Evolutionary conservation across 2,113 vertebrate species (phyloP), one percentile per base, ranked within the genome.

Genomic region (Pelodiscus sinensis): DNA sequence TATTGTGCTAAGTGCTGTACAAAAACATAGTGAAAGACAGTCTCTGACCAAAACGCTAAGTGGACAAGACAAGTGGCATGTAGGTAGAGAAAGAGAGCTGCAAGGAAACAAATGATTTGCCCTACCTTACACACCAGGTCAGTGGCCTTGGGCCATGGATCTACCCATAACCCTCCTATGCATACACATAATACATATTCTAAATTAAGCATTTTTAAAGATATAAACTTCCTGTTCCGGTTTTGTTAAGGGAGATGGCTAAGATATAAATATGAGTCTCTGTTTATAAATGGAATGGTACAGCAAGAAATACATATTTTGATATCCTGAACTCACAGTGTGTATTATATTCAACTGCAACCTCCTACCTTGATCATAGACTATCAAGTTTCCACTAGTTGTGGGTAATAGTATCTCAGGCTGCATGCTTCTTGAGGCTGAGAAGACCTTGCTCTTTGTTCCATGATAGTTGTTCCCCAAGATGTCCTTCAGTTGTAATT

Each of bases 311-410:
- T 18, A 85, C 92, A 77, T n/a, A 58, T 56, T 51, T 25, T 44
- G 38, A 29, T n/a, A 83, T 73, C 56, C 35, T 90, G 79, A 79
- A 87, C 3, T 44, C 12, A 24, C 21, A 50, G 71, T 54, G 80
- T 71, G 13, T 12, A 8, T 5, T 12, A 31, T 2, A 24, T 3
- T 0, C 25, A 68, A 44, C 52, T 77, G 21, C 55, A 92, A 88
- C 78, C 52, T 65, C 65, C 65, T 96, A 99, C 99, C 99, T 98
- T 96, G 97, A 82, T 99, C 98, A 57, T 99, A 96, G 79, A 99
- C 98, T n/a, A 99, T 97, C 75, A 99, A 91, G 93, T 90, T 99
- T 56, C 98, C 98, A 88, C 98, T 98, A 11, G 98, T 98, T 95
- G 97, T 94, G 57, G 98, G 98, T 57, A 97, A 94, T 78, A 81